Conservation (phyloP, 2,888 invertebrate genomes). For the Terebella lapidaria region DNA sequence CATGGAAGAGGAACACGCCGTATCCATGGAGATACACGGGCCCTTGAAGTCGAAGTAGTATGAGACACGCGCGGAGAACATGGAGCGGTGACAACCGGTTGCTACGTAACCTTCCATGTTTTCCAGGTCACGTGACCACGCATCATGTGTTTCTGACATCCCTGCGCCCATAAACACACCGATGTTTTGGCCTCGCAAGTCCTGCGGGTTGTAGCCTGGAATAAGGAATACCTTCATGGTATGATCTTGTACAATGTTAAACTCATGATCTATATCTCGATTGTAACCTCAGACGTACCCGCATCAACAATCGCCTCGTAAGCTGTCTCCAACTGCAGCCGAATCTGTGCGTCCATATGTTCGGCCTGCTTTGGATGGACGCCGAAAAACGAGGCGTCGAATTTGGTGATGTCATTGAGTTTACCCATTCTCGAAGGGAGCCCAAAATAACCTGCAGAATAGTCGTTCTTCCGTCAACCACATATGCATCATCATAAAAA, state of each 20-base stretch:
- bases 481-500: too few relatives aligned
- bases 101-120: conserved; percentile 77
- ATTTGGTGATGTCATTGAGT: conserved; percentile 54
- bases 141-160: conserved; percentile 77
- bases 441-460: too few relatives aligned
- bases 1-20: conserved; percentile 90
- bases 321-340: conserved; percentile 69
- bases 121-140: conserved; percentile 65
- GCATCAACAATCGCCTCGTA: conserved; percentile 51
- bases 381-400: conserved; percentile 52
- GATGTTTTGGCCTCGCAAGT: conserved; percentile 76
- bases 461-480: too few relatives aligned
- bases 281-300: too few relatives aligned
- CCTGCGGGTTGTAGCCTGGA: conserved; percentile 66
- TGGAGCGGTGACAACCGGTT: conserved; percentile 80
- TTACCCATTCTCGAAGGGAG: conserved; percentile 56
- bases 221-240: too few relatives aligned
- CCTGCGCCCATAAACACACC: conserved; percentile 89
- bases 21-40: conserved; percentile 62
- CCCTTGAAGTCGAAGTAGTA: conserved; percentile 85
- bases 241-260: too few relatives aligned
- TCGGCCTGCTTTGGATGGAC: conserved; percentile 51
- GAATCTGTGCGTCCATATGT: conserved; percentile 58
- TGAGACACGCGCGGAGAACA: conserved; percentile 83
- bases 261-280: too few relatives aligned